phyloP scores from a whole-genome alignment of 2,113 vertebrate species.

The Polypterus bichir region DNA sequence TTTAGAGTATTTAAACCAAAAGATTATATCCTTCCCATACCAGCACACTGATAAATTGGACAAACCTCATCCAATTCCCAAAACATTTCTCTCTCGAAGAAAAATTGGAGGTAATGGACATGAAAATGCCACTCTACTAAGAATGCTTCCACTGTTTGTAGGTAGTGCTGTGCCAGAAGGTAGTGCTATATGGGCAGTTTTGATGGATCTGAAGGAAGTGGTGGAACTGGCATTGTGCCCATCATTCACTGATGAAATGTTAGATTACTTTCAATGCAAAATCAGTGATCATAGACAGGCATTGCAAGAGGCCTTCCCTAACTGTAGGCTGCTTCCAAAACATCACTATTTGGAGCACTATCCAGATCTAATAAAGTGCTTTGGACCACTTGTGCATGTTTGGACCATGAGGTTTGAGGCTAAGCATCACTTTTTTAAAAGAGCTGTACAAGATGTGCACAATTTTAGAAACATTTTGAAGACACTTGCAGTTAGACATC shows the following conservation, averaged over 20 bases:
- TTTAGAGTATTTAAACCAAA: constrained; percentile 1
- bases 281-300: constrained; percentile 8
- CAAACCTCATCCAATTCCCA: constrained; percentile 4
- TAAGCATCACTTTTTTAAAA: not conserved
- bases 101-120: constrained; percentile 11
- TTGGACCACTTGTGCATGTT: not conserved
- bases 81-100: not conserved
- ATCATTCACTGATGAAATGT: constrained; percentile 7
- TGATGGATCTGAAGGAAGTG: constrained; percentile 8
- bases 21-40: constrained; percentile 6
- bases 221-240: constrained; percentile 4
- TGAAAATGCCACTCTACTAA: constrained; percentile 11
- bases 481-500: not conserved
- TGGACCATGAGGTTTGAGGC: not conserved
- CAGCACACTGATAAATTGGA: constrained; percentile 2
- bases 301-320: not conserved
- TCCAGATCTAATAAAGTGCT: not conserved
- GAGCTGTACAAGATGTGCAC: not conserved
- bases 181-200: not conserved
- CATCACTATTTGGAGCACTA: not conserved
- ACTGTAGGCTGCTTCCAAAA: not conserved
- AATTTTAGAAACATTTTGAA: not conserved
- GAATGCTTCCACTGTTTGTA: constrained; percentile 6
- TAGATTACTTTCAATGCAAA: constrained; percentile 3
- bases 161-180: constrained; percentile 4